These are phyloP conservation scores for Hydrozoanthus tunicans DNA, from an alignment of 64 coral and sea anemone species.

Conservation along the genomic window DNA sequence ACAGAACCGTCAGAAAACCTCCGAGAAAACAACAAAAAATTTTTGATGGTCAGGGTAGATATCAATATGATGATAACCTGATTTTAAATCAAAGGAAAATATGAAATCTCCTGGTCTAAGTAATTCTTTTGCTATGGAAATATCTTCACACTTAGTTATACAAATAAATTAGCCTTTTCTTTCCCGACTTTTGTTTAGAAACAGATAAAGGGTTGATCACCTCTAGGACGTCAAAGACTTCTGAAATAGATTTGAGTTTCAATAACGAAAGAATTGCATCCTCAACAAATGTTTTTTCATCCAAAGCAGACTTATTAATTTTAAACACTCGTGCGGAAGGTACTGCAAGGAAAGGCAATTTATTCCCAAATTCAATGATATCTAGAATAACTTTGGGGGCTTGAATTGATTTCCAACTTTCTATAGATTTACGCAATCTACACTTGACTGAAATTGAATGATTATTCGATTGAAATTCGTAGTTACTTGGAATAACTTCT, in stretches of 20 bases:
- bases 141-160: conserved; percentile 49
- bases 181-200: not conserved
- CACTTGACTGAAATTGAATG: conserved; percentile 29
- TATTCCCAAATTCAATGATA: conserved; percentile 54
- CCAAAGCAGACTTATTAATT: conserved; percentile 50
- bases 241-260: conserved; percentile 16
- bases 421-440: not conserved
- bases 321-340: not conserved
- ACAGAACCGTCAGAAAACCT: not conserved
- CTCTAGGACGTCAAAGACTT: not conserved
- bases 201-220: conserved; percentile 56
- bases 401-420: conserved; percentile 30
- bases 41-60: not conserved
- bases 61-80: no score
- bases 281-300: conserved; percentile 38
- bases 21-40: conserved; percentile 41
- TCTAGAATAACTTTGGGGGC: conserved; percentile 53
- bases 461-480: not conserved
- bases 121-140: conserved; percentile 20
- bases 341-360: conserved; percentile 37
- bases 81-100: no score
- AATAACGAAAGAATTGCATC: conserved; percentile 2
- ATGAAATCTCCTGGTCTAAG: not conserved
- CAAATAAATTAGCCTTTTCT: not conserved
- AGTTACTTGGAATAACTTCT: not conserved